phyloP scores from a whole-genome alignment of 2,113 vertebrate genomes.

The Sceloporus undulatus region DNA sequence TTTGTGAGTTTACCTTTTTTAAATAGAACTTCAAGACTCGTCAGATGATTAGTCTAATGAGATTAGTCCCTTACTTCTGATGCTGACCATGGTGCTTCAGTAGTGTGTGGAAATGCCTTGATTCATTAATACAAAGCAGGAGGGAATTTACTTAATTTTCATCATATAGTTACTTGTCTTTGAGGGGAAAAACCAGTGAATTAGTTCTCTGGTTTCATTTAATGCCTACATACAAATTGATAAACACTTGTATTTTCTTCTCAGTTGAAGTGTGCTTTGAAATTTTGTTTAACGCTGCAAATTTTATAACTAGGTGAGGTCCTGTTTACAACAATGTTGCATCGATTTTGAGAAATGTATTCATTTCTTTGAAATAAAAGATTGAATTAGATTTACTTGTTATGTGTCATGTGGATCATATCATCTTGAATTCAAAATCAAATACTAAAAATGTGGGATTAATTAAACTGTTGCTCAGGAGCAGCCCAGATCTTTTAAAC shows the following conservation, averaged over 20 bases:
- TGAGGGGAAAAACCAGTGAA: not conserved
- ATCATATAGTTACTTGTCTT: conserved; percentile 28
- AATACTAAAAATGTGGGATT: not conserved
- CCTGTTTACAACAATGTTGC: not conserved
- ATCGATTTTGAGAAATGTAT: not conserved
- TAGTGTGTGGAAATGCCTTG: not conserved
- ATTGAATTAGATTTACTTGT: not conserved
- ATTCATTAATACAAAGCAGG: not conserved
- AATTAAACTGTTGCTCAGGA: not conserved
- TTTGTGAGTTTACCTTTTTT: conserved; percentile 19
- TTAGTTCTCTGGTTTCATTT: conserved; percentile 21
- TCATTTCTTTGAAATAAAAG: not conserved
- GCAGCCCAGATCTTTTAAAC: not conserved
- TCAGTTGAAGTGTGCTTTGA: conserved; percentile 19
- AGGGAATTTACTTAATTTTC: not conserved
- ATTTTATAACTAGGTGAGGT: not conserved
- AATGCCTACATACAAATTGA: not conserved
- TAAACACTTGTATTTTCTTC: not conserved
- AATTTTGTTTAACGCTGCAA: not conserved
- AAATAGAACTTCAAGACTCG: conserved; percentile 3
- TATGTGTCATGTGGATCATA: not conserved
- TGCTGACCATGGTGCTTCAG: conserved; percentile 21
- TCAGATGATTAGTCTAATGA: not conserved
- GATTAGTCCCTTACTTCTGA: not conserved
- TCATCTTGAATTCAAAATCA: not conserved